A percentile compares a stretch with the other conserved stretches of the same genome.
phyloP scores from a whole-genome alignment of 2,113 vertebrate genomes.

The Lepus europaeus region DNA sequence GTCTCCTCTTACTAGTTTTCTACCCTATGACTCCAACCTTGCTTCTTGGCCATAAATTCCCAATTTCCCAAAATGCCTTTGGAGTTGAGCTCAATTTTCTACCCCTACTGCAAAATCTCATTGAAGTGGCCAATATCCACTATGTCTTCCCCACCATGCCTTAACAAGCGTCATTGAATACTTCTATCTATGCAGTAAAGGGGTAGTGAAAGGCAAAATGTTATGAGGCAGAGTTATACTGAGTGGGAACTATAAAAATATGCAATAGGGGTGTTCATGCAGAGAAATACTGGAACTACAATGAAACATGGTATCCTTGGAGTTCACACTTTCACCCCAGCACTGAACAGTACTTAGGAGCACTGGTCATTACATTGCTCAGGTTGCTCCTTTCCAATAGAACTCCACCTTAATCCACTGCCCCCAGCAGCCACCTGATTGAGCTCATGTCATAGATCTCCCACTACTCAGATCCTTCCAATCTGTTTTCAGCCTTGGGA shows the following conservation, averaged over 20 bases:
- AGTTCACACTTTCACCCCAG: neutral
- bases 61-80: neutral
- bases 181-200: neutral
- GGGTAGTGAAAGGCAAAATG: neutral
- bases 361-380: neutral
- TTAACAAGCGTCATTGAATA: neutral
- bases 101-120: neutral
- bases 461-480: neutral
- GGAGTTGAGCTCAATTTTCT: neutral
- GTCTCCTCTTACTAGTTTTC: neutral
- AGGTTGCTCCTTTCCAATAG: neutral
- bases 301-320: neutral
- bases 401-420: rapidly evolving
- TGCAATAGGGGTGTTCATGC: no score
- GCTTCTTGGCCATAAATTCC: neutral
- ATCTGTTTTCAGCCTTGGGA: neutral
- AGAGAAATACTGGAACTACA: no score
- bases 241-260: neutral
- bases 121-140: no score
- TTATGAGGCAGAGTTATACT: neutral
- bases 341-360: neutral
- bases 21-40: neutral
- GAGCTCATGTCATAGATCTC: neutral
- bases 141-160: neutral
- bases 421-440: neutral